Percentiles rank a stretch among this genome's conserved stretches.
These are phyloP conservation scores for Macrocentrus cingulum DNA, from an alignment of 1,140 invertebrate species.

Conservation along the genomic window DNA sequence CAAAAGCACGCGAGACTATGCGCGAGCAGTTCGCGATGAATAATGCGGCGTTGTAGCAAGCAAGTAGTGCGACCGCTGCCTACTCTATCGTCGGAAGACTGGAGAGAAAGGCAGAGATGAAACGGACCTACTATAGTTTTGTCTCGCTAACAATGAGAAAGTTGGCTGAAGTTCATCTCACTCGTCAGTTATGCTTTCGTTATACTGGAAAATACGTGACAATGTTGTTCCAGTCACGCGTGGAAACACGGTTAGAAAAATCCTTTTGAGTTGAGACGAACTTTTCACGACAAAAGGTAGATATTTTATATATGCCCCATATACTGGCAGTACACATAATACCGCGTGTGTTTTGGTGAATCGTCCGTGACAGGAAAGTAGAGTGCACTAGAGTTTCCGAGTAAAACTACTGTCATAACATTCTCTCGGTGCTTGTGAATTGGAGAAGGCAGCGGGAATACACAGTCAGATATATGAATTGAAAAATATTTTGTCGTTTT, in stretches of 20 bases:
- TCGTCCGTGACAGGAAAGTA: no score
- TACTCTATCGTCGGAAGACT: not conserved
- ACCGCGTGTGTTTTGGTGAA: not conserved
- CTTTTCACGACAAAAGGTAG: not conserved
- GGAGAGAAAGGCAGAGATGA: constrained; percentile 5
- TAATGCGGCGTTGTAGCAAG: not conserved
- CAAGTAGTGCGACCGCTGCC: not conserved
- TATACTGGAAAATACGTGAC: not conserved
- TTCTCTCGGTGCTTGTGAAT: no score
- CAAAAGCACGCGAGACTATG: not conserved
- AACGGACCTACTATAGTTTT: constrained; percentile 10
- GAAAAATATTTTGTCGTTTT: no score
- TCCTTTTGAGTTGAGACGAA: not conserved
- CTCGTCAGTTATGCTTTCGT: constrained; percentile 1
- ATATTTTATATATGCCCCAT: not conserved
- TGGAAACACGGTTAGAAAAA: constrained; percentile 3
- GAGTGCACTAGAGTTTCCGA: no score
- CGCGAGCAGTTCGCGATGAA: not conserved
- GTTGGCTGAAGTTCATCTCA: constrained; percentile 17
- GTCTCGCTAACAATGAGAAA: constrained; percentile 8
- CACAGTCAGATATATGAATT: no score
- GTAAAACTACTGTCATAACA: no score
- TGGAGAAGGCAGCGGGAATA: no score
- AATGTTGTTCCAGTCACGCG: not conserved
- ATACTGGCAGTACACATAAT: not conserved